A percentile compares a stretch with the other conserved stretches of the same genome.
Conservation (phyloP, 2,113 vertebrate genomes). For the Oryctolagus cuniculus region DNA sequence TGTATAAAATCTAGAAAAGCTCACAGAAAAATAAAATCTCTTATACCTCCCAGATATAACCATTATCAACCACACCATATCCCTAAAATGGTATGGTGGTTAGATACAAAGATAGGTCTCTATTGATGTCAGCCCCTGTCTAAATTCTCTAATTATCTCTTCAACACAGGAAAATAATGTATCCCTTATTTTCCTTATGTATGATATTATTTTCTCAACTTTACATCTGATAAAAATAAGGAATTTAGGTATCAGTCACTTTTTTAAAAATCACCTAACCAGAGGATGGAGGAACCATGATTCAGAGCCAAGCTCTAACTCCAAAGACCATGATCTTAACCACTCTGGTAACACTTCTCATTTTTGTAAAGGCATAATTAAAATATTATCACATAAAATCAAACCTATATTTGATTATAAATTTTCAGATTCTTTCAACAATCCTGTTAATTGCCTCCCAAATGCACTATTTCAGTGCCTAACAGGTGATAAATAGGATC, state of each 20-base stretch:
- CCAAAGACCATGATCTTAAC: background rate
- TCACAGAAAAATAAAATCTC: background rate
- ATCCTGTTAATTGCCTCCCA: background rate
- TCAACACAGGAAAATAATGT: background rate
- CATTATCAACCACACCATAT: background rate
- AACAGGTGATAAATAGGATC: background rate
- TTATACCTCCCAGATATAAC: background rate
- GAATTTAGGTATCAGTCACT: background rate
- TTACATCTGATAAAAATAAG: slow-evolving; percentile 5
- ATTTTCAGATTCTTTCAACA: slow-evolving; percentile 14
- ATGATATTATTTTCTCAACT: slow-evolving; percentile 18
- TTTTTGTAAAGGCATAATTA: background rate
- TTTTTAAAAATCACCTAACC: background rate
- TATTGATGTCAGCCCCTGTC: background rate
- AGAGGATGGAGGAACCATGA: background rate
- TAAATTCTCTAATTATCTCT: slow-evolving; percentile 32
- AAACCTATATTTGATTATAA: background rate
- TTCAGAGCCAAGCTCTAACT: background rate
- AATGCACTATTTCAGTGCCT: background rate
- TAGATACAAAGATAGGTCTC: background rate
- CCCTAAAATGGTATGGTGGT: background rate
- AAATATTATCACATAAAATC: background rate
- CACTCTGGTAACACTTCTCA: background rate
- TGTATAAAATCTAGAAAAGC: slow-evolving; percentile 12
- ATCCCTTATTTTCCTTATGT: background rate